Evolutionary conservation across 2,888 invertebrate genomes (phyloP).

Genomic region (Latrodectus elegans): DNA sequence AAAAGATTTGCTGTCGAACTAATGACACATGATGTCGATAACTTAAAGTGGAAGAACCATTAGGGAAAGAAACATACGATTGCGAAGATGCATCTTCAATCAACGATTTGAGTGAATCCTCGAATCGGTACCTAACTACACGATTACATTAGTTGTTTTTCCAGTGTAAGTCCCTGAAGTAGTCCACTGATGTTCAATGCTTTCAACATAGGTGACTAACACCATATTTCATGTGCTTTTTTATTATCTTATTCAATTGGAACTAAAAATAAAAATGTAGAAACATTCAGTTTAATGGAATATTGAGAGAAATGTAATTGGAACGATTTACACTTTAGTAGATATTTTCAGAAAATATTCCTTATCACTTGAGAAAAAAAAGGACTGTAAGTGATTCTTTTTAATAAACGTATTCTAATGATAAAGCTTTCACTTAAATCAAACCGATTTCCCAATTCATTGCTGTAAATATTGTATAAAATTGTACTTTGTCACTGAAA

Average conservation of each 20-base stretch:
- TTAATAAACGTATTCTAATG: too few relatives aligned
- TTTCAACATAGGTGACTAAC: not conserved
- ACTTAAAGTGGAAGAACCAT: conserved; percentile 47
- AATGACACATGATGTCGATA: conserved; percentile 60
- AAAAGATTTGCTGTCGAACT: conserved; percentile 52
- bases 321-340: not conserved
- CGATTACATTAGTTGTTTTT: conserved; percentile 24
- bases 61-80: conserved; percentile 48
- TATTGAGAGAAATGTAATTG: conserved; percentile 5
- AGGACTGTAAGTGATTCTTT: too few relatives aligned
- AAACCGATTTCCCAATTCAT: too few relatives aligned
- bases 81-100: conserved; percentile 30
- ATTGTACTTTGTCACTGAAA: too few relatives aligned
- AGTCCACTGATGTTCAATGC: not conserved
- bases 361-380: too few relatives aligned
- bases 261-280: not conserved
- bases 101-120: conserved; percentile 33
- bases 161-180: not conserved
- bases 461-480: too few relatives aligned
- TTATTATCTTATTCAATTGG: not conserved
- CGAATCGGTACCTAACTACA: conserved; percentile 17
- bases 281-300: conserved; percentile 3
- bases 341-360: too few relatives aligned
- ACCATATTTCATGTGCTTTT: not conserved
- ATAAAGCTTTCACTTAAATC: too few relatives aligned